A percentile compares a stretch with the other conserved stretches of the same genome.
Evolutionary conservation across 2,797 vertebrate genomes (phyloP).

Genomic region (Gorsachius magnificus): DNA sequence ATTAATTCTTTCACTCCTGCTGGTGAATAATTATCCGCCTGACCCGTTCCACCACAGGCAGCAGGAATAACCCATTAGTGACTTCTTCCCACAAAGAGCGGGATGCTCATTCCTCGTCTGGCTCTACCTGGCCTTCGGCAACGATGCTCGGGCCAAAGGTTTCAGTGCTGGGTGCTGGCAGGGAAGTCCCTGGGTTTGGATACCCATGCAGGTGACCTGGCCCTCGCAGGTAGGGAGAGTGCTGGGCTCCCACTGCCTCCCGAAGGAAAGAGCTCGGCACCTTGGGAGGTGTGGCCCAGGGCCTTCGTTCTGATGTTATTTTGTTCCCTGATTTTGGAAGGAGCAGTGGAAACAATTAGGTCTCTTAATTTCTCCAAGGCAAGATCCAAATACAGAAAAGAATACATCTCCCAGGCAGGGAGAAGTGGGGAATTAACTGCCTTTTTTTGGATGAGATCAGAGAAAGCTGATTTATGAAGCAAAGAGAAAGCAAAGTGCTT

Average conservation of each 20-base stretch:
- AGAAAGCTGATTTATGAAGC: constrained; percentile 57
- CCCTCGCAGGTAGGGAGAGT: background rate
- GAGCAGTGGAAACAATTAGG: constrained; percentile 61
- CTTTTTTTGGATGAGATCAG: constrained; percentile 61
- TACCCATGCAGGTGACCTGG: accelerated
- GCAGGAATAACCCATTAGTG: background rate
- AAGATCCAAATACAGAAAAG: constrained; percentile 61
- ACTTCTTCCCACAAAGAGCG: background rate
- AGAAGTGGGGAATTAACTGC: constrained; percentile 38
- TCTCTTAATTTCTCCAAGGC: constrained; percentile 53
- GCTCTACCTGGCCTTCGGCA: background rate
- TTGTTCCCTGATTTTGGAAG: constrained; percentile 44
- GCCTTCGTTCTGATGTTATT: constrained; percentile 17
- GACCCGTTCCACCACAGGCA: background rate
- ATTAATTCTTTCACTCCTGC: background rate
- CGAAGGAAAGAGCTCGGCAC: background rate
- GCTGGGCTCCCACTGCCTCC: accelerated
- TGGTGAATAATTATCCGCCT: background rate
- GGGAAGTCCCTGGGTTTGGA: accelerated
- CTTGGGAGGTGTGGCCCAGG: constrained; percentile 43
- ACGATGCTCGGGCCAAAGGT: background rate
- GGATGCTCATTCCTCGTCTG: background rate
- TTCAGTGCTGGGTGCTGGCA: background rate
- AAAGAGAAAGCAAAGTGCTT: constrained; percentile 51
- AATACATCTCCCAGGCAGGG: constrained; percentile 48